phyloP scores from a whole-genome alignment of 2,888 invertebrate species.

The Cephalotes varians region DNA sequence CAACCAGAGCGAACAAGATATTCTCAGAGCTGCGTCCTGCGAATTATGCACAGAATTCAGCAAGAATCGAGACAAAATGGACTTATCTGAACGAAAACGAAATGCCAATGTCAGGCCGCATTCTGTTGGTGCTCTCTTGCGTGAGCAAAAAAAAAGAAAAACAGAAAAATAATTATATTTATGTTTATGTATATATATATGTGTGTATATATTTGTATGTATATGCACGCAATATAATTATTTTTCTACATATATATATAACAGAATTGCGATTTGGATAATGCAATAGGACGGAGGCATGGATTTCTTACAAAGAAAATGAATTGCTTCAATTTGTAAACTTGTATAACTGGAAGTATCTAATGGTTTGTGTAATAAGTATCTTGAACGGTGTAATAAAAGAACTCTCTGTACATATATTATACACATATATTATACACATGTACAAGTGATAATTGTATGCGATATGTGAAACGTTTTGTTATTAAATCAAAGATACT shows the following conservation, averaged over 20 bases:
- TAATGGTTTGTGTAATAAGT: constrained; percentile 40
- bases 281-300: constrained; percentile 40
- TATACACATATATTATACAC: constrained; percentile 17
- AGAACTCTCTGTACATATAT: constrained; percentile 54
- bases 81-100: constrained; percentile 55
- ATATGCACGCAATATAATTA: neutral
- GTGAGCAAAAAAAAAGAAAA: constrained; percentile 45
- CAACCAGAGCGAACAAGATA: constrained; percentile 53
- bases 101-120: constrained; percentile 66
- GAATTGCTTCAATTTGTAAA: constrained; percentile 58
- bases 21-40: constrained; percentile 57
- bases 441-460: constrained; percentile 31
- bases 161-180: constrained; percentile 27
- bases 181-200: neutral
- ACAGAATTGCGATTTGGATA: constrained; percentile 28
- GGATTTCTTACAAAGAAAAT: constrained; percentile 50
- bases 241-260: constrained; percentile 6
- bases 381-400: constrained; percentile 63
- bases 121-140: constrained; percentile 68
- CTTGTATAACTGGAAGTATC: constrained; percentile 55
- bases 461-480: constrained; percentile 31
- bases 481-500: constrained; percentile 44
- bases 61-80: constrained; percentile 61
- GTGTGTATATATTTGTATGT: no score
- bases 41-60: constrained; percentile 48